Conservation (phyloP, 2,797 vertebrate species). For the Notolabrus celidotus region DNA sequence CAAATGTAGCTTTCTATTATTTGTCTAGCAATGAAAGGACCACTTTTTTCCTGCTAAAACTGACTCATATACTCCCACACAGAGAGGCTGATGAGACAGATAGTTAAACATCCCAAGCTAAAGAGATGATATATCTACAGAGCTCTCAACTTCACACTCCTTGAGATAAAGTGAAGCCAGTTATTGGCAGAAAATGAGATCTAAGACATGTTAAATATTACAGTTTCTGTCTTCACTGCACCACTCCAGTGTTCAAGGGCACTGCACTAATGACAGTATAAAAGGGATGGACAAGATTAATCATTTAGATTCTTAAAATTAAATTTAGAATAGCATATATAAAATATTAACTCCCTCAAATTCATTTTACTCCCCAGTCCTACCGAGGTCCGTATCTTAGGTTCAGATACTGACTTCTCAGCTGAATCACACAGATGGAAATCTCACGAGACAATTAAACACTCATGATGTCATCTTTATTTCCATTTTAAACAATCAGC, state of each 20-base stretch:
- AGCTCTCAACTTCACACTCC: conserved; percentile 12
- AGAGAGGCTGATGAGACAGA: not conserved
- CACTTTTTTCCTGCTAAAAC: conserved; percentile 15
- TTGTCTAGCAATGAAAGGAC: conserved; percentile 8
- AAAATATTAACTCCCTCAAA: conserved; percentile 52
- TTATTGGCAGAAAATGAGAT: conserved; percentile 32
- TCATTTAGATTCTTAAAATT: conserved; percentile 48
- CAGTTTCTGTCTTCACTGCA: not conserved
- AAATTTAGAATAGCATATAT: conserved; percentile 52
- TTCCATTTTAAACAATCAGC: conserved; percentile 20
- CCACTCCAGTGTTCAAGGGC: conserved; percentile 18
- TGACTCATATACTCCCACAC: not conserved
- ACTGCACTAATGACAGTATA: conserved; percentile 29
- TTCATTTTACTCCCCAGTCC: conserved; percentile 25
- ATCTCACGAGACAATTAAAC: conserved; percentile 18
- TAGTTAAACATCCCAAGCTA: conserved; percentile 4
- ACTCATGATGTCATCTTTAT: conserved; percentile 28
- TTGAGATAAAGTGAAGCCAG: conserved; percentile 36
- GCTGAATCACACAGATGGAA: conserved; percentile 17
- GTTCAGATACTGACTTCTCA: conserved; percentile 21
- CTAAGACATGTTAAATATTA: conserved; percentile 19
- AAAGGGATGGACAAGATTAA: conserved; percentile 40
- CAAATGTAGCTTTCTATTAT: not conserved
- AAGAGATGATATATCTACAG: conserved; percentile 19
- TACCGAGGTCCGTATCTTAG: not conserved